A percentile compares a stretch with the other conserved stretches of the same genome.
These are phyloP conservation scores for Trichogramma pretiosum DNA, from an alignment of 1,140 invertebrate genomes.

Conservation along the genomic window DNA sequence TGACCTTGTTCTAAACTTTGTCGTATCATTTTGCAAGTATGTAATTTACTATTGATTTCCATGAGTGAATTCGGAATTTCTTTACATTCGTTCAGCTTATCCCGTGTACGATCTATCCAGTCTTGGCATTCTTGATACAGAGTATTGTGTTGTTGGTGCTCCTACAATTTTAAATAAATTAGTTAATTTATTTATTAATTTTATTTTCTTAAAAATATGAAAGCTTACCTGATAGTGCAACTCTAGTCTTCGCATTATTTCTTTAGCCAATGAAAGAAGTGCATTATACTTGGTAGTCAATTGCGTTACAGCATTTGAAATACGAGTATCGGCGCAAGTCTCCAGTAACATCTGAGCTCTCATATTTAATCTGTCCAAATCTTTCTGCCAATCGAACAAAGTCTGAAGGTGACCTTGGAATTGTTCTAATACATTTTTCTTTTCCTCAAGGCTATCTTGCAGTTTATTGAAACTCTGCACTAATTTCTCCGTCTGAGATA, in stretches of 20 bases:
- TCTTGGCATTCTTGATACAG: slow-evolving; percentile 85
- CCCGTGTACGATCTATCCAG: slow-evolving; percentile 78
- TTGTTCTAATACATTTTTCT: slow-evolving; percentile 79
- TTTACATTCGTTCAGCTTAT: slow-evolving; percentile 69
- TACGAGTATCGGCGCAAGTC: slow-evolving; percentile 84
- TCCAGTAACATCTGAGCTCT: slow-evolving; percentile 81
- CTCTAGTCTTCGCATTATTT: slow-evolving; percentile 83
- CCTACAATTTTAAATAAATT: slow-evolving; percentile 40
- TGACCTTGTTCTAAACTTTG: slow-evolving; percentile 84
- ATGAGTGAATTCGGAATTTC: slow-evolving; percentile 65
- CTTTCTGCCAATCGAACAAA: slow-evolving; percentile 88
- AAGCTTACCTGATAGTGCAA: slow-evolving; percentile 70
- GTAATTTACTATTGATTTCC: slow-evolving; percentile 76
- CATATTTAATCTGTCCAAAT: slow-evolving; percentile 84
- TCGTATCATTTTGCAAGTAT: slow-evolving; percentile 72
- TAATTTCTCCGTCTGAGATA: slow-evolving; percentile 74
- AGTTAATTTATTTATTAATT: slow-evolving; percentile 10
- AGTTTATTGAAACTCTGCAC: slow-evolving; percentile 86
- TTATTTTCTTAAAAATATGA: background rate
- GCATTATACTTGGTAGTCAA: slow-evolving; percentile 90
- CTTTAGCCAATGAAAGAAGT: slow-evolving; percentile 82
- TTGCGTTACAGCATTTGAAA: slow-evolving; percentile 89
- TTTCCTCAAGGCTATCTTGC: slow-evolving; percentile 80
- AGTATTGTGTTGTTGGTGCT: slow-evolving; percentile 82
- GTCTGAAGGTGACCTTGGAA: slow-evolving; percentile 85